A percentile compares a stretch with the other conserved stretches of the same genome.
Conservation (phyloP, 2,888 invertebrate species). For the Epiperipatus broadwayi region DNA sequence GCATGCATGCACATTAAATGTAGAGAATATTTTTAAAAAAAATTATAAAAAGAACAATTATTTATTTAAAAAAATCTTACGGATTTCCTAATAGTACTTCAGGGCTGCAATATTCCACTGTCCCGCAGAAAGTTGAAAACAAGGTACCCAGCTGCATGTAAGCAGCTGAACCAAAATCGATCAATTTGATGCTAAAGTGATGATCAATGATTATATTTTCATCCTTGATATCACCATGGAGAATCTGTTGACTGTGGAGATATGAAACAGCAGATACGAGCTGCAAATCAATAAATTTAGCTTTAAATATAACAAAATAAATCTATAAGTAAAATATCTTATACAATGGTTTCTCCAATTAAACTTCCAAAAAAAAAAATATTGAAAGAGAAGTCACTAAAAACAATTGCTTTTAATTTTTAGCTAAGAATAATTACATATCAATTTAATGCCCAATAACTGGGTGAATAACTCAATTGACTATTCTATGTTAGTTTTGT, state of each 20-base stretch:
- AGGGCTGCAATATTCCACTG: constrained; percentile 53
- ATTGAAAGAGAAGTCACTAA: no score
- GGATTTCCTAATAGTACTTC: constrained; percentile 49
- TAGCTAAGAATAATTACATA: no score
- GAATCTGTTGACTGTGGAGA: constrained; percentile 42
- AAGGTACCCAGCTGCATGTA: constrained; percentile 38
- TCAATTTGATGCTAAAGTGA: constrained; percentile 47
- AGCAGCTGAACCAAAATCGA: constrained; percentile 56
- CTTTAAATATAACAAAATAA: no score
- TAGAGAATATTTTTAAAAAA: background rate
- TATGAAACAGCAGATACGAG: constrained; percentile 48
- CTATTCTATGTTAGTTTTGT: no score
- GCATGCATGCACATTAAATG: no score
- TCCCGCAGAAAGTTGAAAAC: constrained; percentile 54
- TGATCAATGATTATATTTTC: constrained; percentile 55
- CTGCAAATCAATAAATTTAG: constrained; percentile 31
- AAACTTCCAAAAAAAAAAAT: no score
- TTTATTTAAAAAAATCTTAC: constrained; percentile 29
- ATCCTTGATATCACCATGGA: constrained; percentile 54
- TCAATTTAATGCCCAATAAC: no score
- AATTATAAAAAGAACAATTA: background rate
- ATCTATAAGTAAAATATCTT: no score
- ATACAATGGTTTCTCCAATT: no score
- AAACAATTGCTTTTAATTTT: no score
- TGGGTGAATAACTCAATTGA: no score